Evolutionary conservation across 23 tunicate genomes (phyloP), one percentile per base, ranked within the genome.

Genomic region (Halocynthia aurantium): DNA sequence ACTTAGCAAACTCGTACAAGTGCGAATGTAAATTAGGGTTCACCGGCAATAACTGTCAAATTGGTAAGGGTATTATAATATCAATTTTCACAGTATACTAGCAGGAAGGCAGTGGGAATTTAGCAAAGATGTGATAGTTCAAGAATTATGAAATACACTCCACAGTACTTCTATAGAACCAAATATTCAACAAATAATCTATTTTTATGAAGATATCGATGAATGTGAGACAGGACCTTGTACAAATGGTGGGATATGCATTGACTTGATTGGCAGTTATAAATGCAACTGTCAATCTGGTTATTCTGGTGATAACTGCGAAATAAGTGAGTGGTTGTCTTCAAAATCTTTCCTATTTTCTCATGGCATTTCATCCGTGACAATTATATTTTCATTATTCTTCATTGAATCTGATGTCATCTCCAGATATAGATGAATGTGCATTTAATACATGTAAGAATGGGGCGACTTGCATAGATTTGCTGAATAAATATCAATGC

Each of bases 21-120:
- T 77, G 81, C 76, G 8, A 17, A 40, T 77, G 81, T 63, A 21
- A 52, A 12, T 22, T 6, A 10, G 81, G 81, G 17, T 67, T 52
- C 6, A 20, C 51, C 0, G 81, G 81, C 31, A 61, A 10, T 7
- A 31, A 50, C 8, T 77, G 81, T 63, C 73, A 77, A 65, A 49
- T 8, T 20, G 70, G 70, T 65, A 65, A 15, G 9, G 31, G 44
- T 31, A 31, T 31, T 31, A 31, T 4, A 31, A 31, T 31, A 1
- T 58, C 17, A 58, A 58, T 58, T 58, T 13, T n/a, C 4, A n/a
- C 17, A 58, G 4, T n/a, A 58, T 15, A 65, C 70, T 65, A 20
- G 70, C 31, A 1, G 63, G 63, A 2, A 4, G 17, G 15, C 17
- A 58, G 63, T 58, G 17, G 63, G 15, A 13, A 58, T 58, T 58